Evolutionary conservation across 2,797 vertebrate genomes (phyloP).

Genomic region (Tadarida brasiliensis): DNA sequence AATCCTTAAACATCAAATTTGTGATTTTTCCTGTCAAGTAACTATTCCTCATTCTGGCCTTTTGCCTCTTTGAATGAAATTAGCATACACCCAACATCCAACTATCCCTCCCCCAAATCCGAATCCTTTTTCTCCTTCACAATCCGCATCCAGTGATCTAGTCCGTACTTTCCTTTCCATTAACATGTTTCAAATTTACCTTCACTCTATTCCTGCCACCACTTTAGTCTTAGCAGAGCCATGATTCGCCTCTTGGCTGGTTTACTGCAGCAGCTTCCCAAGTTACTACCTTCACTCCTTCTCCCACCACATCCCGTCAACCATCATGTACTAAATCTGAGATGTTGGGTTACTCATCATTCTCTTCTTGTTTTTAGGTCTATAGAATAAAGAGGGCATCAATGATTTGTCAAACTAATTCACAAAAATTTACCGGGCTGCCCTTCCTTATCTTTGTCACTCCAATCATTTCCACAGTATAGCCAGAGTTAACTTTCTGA

Average conservation of each 20-base stretch:
- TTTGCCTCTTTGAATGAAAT: neutral
- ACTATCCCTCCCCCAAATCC: neutral
- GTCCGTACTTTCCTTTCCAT: neutral
- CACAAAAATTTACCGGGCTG: neutral
- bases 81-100: neutral
- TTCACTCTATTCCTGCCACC: neutral
- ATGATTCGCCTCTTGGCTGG: neutral
- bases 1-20: neutral
- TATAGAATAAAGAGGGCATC: neutral
- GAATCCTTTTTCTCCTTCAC: neutral
- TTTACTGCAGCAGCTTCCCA: neutral
- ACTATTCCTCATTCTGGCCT: neutral
- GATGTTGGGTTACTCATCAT: neutral
- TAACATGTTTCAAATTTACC: neutral
- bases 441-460: neutral
- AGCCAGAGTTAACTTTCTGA: neutral
- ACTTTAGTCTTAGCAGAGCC: neutral
- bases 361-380: neutral
- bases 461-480: neutral
- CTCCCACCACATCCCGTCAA: neutral
- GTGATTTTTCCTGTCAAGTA: neutral
- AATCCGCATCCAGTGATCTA: neutral
- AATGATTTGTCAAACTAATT: neutral
- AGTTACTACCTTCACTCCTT: neutral
- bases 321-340: neutral